Base-by-base conservation (phyloP, 2,113 vertebrate genomes). In the Tapirus terrestris region DNA sequence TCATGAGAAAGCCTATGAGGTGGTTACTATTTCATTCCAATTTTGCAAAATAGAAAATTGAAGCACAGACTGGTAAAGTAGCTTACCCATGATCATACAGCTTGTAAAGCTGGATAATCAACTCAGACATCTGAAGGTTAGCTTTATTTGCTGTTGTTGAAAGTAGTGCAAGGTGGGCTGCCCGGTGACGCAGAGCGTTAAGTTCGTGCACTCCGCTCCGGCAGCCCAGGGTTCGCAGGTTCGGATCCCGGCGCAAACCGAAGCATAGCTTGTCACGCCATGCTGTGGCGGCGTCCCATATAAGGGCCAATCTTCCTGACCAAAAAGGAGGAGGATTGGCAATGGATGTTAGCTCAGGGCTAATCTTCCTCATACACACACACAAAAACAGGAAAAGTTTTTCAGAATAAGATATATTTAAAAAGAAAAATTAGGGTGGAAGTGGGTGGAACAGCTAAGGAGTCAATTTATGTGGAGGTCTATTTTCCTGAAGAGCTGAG, bases 1-100 rank as follows among this genome's bases (percentile, higher is more conserved):
- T 94, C 85, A 83, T 91, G 16, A 63, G 86, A 91, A 98, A 94
- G 43, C 3, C 29, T 88, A 43, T 81, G 10, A 76, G 16, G 33
- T 68, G 63, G 68, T 43, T 60, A 92, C 23, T 39, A 95, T 61
- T 96, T 13, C 56, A 56, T 70, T 88, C 6, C 29, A 7, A 77
- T 88, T 94, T 65, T 83, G 85, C 29, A 63, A 75, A 90, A 86
- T 8, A 68, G 27, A 76, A 87, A 83, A 82, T 27, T 12, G 6
- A 88, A 89, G 60, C 60, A 63, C 3, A n/a, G 63, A 36, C 25
- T 39, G 39, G 33, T 77, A 70, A 31, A 88, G 67, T 36, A 36
- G 23, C 51, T 88, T 88, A 11, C 5, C 63, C 39, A 65, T 43
- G 45, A 39, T 53, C n/a, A 29, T 21, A 39, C 39, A 51, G 33